Evolutionary conservation across 2,113 vertebrate genomes (phyloP).

Genomic region (Mus pahari): DNA sequence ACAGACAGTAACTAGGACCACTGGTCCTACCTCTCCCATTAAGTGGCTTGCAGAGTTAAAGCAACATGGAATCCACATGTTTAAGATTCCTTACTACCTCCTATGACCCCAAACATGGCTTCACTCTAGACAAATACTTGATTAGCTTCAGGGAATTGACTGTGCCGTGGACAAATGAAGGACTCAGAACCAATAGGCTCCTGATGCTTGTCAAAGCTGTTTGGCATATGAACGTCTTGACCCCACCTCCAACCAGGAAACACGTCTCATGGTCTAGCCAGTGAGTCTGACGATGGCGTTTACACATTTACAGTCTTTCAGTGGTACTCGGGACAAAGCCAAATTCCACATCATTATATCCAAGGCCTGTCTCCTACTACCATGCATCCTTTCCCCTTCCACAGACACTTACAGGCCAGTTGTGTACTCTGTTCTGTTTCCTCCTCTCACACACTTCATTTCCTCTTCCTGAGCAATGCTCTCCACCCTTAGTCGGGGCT

Average conservation of each 20-base stretch:
- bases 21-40: background rate
- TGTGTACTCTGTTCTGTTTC: background rate
- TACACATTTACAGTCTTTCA: background rate
- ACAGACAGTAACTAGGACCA: background rate
- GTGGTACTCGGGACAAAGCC: background rate
- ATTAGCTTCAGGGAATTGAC: background rate
- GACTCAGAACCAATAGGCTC: background rate
- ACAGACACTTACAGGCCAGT: background rate
- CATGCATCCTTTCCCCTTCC: background rate
- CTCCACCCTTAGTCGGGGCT: background rate
- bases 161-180: background rate
- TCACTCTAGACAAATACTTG: background rate
- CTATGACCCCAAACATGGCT: background rate
- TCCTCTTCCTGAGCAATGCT: background rate
- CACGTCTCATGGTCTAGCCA: rapidly evolving
- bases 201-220: background rate
- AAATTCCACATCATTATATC: background rate
- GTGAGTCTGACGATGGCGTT: background rate
- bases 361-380: background rate
- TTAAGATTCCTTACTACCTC: background rate
- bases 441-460: background rate
- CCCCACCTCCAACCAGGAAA: background rate
- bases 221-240: background rate
- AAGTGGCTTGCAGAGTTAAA: background rate
- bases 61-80: background rate